phyloP scores from a whole-genome alignment of 2,888 invertebrate species.

The Leucania comma region DNA sequence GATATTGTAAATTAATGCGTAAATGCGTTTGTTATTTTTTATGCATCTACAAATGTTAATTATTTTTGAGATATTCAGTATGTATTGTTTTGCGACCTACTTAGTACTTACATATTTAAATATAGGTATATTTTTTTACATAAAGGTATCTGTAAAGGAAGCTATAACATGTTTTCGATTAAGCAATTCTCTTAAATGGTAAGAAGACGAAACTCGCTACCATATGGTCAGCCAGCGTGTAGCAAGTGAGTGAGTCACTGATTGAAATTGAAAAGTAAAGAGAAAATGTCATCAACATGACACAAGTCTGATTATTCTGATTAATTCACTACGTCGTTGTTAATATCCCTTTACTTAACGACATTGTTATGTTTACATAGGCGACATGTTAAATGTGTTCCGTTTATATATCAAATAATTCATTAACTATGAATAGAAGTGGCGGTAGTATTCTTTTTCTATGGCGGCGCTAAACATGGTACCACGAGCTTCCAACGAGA shows the following conservation, averaged over 20 bases:
- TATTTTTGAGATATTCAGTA: too few species aligned
- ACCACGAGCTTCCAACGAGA: too few species aligned
- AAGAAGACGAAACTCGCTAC: constrained; percentile 40
- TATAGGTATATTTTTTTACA: neutral
- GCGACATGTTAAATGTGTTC: constrained; percentile 39
- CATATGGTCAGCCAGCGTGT: constrained; percentile 54
- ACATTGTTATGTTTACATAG: constrained; percentile 43
- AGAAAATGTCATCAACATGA: constrained; percentile 59
- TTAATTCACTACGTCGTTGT: constrained; percentile 47
- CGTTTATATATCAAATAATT: constrained; percentile 28
- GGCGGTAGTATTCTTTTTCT: constrained; percentile 7
- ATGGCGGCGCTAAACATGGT: too few species aligned
- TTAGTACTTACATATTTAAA: too few species aligned
- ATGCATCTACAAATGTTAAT: too few species aligned
- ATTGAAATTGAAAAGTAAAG: constrained; percentile 58
- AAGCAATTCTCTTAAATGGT: constrained; percentile 48
- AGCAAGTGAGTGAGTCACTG: constrained; percentile 50
- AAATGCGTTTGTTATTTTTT: too few species aligned
- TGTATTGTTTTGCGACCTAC: neutral
- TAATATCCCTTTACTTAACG: constrained; percentile 42
- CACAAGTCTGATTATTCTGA: constrained; percentile 57
- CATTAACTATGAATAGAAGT: constrained; percentile 10
- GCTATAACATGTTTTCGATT: constrained; percentile 30
- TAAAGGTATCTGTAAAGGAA: constrained; percentile 9
- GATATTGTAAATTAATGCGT: too few species aligned